Conservation (phyloP, 2,888 invertebrate species). For the Drosophila peninsularis region DNA sequence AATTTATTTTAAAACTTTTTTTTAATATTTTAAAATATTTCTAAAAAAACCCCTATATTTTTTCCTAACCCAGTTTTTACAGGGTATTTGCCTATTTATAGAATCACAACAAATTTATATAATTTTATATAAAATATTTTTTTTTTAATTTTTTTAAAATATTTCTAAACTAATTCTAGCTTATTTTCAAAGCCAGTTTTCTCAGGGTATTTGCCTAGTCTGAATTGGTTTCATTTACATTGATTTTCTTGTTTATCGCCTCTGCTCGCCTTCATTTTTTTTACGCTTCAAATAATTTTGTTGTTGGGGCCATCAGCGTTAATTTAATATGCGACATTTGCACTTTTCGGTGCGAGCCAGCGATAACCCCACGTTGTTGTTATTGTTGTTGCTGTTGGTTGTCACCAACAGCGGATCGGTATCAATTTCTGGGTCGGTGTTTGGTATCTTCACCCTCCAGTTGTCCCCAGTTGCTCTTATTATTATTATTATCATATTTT, state of each 20-base stretch:
- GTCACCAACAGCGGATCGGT: slow-evolving; percentile 28
- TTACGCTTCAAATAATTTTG: slow-evolving; percentile 60
- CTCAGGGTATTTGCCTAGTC: slow-evolving; percentile 21
- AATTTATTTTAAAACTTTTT: no score
- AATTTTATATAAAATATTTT: no score
- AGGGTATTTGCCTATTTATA: slow-evolving; percentile 25
- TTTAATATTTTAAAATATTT: no score
- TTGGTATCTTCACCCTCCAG: slow-evolving; percentile 5
- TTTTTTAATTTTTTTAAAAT: neutral
- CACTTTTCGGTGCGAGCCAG: slow-evolving; percentile 66
- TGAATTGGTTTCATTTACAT: neutral
- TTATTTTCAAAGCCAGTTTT: no score
- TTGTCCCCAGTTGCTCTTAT: slow-evolving; percentile 5
- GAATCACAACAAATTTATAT: no score
- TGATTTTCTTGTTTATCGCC: slow-evolving; percentile 16
- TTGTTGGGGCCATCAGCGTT: slow-evolving; percentile 47
- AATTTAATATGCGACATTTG: slow-evolving; percentile 80
- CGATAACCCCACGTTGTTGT: slow-evolving; percentile 14
- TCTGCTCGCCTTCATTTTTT: slow-evolving; percentile 30
- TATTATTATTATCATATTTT: slow-evolving; percentile 24
- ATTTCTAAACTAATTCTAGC: neutral
- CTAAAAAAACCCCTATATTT: neutral
- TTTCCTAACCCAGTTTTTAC: neutral
- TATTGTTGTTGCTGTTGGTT: slow-evolving; percentile 14
- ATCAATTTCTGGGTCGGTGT: slow-evolving; percentile 30